Evolutionary conservation across 2,113 vertebrate genomes (phyloP), one percentile per base, ranked within the genome.

Genomic region (Tamias sibiricus): DNA sequence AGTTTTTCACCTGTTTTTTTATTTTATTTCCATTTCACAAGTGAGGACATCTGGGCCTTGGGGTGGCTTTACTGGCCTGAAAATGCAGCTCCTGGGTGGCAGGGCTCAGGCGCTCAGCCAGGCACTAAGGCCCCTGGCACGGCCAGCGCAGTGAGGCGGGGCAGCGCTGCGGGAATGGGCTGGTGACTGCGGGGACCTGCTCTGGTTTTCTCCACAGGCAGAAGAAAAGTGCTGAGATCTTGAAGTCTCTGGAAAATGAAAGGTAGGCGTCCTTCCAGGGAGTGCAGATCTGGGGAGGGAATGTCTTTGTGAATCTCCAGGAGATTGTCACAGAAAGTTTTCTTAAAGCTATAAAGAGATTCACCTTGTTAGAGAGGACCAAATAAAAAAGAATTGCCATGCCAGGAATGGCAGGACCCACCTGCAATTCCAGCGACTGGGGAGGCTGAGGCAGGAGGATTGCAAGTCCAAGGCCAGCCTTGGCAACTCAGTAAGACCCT

Each of bases 201-300:
- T 69, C 1, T 52, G 94, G 5, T 4, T 97, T 75, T 95, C 32
- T 87, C 69, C 91, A 71, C 81, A 99, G 99, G 94, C 99, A 99
- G 92, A 99, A 98, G 71, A 99, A 99, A 97, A 99, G 98, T 69
- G 99, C 99, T 0, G 99, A 99, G 97, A 99, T 99, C 95, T 98
- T 99, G 66, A 99, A 99, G 97, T 98, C 99, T 4, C 97, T 99
- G 97, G 99, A 99, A 93, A 99, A 99, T 47, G 99, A 99, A 85
- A 99, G 99, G 99, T 99, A 90, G 99, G 99, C 97, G 52, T 82
- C 9, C 13, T 62, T 52, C 11, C 2, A 1, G 32, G 24, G 12
- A 40, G 8, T 2, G 44, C 1, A n/a, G 76, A 13, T 14, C 7
- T 26, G 8, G 6, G 71, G 49, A 40, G 57, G 68, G 69, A 62